These are phyloP conservation scores for Atrina japonica DNA, from an alignment of 2,888 invertebrate species.

Conservation along the genomic window DNA sequence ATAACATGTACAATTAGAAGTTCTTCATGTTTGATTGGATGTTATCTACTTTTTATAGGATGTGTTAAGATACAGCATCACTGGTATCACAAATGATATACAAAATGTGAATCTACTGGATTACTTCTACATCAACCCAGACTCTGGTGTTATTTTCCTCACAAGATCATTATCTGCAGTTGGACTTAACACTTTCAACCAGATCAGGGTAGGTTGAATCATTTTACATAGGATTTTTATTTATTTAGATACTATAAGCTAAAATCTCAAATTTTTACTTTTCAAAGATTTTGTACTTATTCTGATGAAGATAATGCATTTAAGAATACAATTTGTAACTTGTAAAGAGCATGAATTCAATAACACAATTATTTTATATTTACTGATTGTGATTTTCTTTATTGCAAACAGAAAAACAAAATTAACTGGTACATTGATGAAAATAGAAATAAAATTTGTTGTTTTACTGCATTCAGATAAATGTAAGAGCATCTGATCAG, in stretches of 20 bases:
- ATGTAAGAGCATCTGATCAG: constrained; percentile 62
- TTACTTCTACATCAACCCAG: constrained; percentile 60
- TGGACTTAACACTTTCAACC: constrained; percentile 15
- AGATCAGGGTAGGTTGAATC: constrained; percentile 54
- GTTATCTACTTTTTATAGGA: constrained; percentile 56
- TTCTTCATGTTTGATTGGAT: too few species aligned
- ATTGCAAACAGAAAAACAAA: background rate
- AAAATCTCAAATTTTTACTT: too few species aligned
- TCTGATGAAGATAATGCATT: too few species aligned
- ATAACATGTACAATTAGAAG: too few species aligned
- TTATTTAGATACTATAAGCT: too few species aligned
- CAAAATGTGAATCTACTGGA: constrained; percentile 51
- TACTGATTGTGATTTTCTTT: background rate
- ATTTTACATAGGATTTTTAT: too few species aligned
- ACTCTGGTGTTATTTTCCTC: constrained; percentile 58
- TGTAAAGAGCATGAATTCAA: too few species aligned
- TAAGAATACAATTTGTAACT: too few species aligned
- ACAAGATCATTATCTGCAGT: constrained; percentile 45
- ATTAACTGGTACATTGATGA: too few species aligned
- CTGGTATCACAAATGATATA: constrained; percentile 41
- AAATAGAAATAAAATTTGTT: too few species aligned
- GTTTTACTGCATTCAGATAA: constrained; percentile 52
- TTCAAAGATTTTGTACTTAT: too few species aligned
- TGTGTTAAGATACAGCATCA: constrained; percentile 54
- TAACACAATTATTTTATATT: too few species aligned